Evolutionary conservation across 2,113 vertebrate genomes (phyloP).

Genomic region (Semnornis frantzii): DNA sequence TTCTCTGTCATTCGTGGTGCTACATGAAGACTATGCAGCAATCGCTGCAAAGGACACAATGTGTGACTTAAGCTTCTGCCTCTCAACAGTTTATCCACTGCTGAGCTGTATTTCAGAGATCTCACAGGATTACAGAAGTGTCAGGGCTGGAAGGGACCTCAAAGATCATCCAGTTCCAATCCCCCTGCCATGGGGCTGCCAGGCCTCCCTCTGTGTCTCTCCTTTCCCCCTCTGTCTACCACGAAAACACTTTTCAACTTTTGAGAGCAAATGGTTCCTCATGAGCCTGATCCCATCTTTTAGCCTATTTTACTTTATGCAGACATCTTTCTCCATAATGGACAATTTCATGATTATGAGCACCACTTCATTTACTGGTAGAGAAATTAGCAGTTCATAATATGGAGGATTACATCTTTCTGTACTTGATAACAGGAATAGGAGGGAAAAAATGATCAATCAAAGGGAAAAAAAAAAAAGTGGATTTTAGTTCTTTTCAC

Average conservation of each 20-base stretch:
- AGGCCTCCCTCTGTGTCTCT: neutral
- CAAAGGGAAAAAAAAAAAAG: neutral
- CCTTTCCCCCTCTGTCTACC: neutral
- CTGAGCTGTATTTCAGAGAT: neutral
- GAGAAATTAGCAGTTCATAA: neutral
- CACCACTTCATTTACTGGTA: neutral
- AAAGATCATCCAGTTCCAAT: too few species aligned
- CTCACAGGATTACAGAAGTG: too few species aligned
- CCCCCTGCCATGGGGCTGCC: neutral
- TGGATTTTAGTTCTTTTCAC: neutral
- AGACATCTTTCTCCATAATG: neutral
- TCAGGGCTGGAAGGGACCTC: too few species aligned
- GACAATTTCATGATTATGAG: neutral
- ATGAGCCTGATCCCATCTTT: neutral
- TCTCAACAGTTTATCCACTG: conserved; percentile 31
- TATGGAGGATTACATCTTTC: neutral
- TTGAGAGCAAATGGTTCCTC: neutral
- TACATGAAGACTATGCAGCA: neutral
- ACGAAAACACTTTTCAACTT: neutral
- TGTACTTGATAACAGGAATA: neutral
- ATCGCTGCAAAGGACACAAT: neutral
- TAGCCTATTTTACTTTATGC: neutral
- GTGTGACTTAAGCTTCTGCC: neutral
- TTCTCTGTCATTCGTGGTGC: neutral
- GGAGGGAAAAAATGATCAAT: neutral